A percentile compares a stretch with the other conserved stretches of the same genome.
Conservation (phyloP, 2,888 invertebrate species). For the Urechis unicinctus region DNA sequence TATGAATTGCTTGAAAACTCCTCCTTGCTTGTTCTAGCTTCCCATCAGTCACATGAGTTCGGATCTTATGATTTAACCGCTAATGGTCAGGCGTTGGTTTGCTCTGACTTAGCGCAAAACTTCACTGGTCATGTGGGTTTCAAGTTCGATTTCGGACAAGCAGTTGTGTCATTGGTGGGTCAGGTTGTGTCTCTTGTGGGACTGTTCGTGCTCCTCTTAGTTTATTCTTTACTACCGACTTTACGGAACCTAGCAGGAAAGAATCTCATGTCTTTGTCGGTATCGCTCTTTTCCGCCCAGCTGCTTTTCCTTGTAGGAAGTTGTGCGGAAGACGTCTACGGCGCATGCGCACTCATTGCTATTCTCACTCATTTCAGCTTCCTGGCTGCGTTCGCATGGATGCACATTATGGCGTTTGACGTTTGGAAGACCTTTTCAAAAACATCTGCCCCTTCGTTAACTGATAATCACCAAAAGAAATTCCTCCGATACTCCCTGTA, state of each 20-base stretch:
- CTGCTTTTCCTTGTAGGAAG: slow-evolving; percentile 1
- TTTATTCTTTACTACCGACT: not conserved
- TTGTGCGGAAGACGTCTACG: not conserved
- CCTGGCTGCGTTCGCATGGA: slow-evolving; percentile 4
- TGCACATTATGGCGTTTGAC: slow-evolving; percentile 8
- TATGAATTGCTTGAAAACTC: not conserved
- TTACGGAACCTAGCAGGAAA: slow-evolving; percentile 3
- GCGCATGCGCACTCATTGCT: not conserved
- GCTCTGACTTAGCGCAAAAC: not conserved
- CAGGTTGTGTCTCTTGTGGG: slow-evolving; percentile 1
- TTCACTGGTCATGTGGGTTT: too few species aligned
- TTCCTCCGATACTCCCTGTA: slow-evolving; percentile 1
- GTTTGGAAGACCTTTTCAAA: slow-evolving; percentile 2
- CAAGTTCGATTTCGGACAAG: not conserved
- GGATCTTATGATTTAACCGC: not conserved
- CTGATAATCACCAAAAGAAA: not conserved
- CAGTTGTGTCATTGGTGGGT: not conserved
- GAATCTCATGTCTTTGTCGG: not conserved
- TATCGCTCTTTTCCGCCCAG: slow-evolving; percentile 1
- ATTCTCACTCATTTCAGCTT: not conserved
- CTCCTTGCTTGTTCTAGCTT: not conserved
- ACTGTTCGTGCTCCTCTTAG: not conserved
- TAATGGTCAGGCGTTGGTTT: not conserved
- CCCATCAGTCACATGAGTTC: not conserved
- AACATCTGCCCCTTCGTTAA: not conserved